Percentiles rank a stretch among this genome's conserved stretches.
Conservation (phyloP, 2,113 vertebrate genomes). For the Dromaius novaehollandiae region DNA sequence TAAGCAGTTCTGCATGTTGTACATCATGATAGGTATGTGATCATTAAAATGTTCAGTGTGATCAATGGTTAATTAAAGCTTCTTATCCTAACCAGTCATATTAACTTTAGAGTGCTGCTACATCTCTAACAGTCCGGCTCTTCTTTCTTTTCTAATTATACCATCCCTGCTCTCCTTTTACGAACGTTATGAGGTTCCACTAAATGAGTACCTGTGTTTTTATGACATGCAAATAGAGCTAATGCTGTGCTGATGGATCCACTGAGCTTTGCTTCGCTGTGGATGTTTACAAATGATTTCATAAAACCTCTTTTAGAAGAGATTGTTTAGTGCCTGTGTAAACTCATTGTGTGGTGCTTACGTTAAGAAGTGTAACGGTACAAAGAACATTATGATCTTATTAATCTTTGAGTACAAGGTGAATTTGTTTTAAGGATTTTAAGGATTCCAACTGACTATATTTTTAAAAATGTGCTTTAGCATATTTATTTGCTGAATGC, state of each 20-base stretch:
- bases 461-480: background rate
- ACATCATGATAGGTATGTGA: background rate
- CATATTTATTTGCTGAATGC: background rate
- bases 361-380: slow-evolving; percentile 11
- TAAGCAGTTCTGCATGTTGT: background rate
- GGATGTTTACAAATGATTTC: slow-evolving; percentile 39
- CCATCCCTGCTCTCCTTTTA: background rate
- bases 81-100: background rate
- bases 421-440: background rate
- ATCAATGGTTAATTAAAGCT: slow-evolving; percentile 14
- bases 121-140: background rate
- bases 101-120: background rate
- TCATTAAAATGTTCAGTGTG: background rate
- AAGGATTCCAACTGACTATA: background rate
- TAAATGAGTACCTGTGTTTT: slow-evolving; percentile 13
- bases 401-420: background rate
- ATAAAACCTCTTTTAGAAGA: slow-evolving; percentile 34
- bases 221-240: background rate
- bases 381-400: background rate
- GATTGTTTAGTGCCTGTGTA: slow-evolving; percentile 11
- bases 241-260: background rate
- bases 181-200: background rate
- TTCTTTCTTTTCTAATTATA: slow-evolving; percentile 2
- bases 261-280: background rate
- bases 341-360: slow-evolving; percentile 11